Evolutionary conservation across 1,140 invertebrate genomes (phyloP).

Genomic region (Diorhabda elongata): DNA sequence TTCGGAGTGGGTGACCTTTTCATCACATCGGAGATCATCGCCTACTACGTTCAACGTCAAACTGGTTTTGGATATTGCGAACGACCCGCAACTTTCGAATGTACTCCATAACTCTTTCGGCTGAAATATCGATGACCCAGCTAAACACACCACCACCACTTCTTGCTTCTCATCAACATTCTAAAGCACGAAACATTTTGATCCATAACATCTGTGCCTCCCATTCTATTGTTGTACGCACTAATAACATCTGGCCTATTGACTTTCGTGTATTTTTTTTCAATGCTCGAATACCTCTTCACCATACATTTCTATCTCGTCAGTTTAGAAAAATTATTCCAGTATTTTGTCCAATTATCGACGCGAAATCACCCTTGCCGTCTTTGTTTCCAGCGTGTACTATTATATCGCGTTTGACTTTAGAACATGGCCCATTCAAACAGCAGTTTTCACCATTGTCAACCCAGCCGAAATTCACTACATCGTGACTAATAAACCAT

Average conservation of each 20-base stretch:
- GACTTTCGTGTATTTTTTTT: constrained; percentile 37
- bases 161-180: constrained; percentile 41
- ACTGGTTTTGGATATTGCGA: constrained; percentile 8
- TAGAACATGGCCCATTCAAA: too few relatives aligned
- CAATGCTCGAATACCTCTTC: constrained; percentile 30
- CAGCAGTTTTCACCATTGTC: too few relatives aligned
- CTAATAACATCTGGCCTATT: constrained; percentile 28
- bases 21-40: constrained; percentile 24
- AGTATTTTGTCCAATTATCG: too few relatives aligned
- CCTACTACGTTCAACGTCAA: constrained; percentile 15
- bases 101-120: constrained; percentile 31
- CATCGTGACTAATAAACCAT: too few relatives aligned
- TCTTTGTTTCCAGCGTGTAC: too few relatives aligned
- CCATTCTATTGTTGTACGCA: constrained; percentile 42
- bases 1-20: constrained; percentile 14
- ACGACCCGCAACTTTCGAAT: constrained; percentile 20
- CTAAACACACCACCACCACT: constrained; percentile 45
- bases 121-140: constrained; percentile 36
- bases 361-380: too few relatives aligned
- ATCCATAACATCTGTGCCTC: constrained; percentile 43
- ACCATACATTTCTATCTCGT: too few relatives aligned
- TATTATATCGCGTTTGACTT: too few relatives aligned
- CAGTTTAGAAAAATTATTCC: too few relatives aligned
- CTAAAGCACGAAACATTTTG: constrained; percentile 43
- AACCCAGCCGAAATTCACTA: too few relatives aligned